phyloP scores from a whole-genome alignment of 2,113 vertebrate genomes.

The Crotophaga sulcirostris region DNA sequence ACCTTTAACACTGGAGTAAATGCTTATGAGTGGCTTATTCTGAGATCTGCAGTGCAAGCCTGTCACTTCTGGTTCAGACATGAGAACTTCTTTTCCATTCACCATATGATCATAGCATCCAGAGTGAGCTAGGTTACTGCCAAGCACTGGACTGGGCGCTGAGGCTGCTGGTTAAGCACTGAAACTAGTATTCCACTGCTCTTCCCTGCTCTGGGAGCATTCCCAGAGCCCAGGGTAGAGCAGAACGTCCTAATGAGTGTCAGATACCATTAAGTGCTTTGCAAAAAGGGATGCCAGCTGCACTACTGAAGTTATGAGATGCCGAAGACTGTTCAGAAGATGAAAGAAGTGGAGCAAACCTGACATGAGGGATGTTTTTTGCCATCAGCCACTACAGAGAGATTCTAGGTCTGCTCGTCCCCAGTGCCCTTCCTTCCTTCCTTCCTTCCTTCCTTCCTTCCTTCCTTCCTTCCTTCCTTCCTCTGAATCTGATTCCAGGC shows the following conservation, averaged over 20 bases:
- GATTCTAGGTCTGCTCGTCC: neutral
- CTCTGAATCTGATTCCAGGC: rapidly evolving
- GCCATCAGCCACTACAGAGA: neutral
- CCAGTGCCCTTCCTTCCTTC: neutral
- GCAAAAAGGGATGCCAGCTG: neutral
- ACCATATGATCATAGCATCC: rapidly evolving
- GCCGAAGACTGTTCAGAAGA: neutral
- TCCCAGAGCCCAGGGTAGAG: neutral
- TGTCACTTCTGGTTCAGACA: neutral
- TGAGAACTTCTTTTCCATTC: neutral
- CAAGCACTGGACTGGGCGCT: neutral
- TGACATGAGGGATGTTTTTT: neutral
- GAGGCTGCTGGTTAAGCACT: neutral
- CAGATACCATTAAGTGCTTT: neutral
- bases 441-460: neutral
- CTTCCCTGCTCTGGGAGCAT: neutral
- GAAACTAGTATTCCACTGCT: neutral
- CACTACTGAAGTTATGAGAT: neutral
- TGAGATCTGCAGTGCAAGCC: neutral
- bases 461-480: neutral
- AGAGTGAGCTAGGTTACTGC: neutral
- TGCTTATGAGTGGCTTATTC: neutral
- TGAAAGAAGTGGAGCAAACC: conserved; percentile 31
- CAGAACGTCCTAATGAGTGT: neutral
- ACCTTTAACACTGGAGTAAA: neutral